Evolutionary conservation across 2,797 vertebrate species (phyloP).

Genomic region (Enteromius viviparus): DNA sequence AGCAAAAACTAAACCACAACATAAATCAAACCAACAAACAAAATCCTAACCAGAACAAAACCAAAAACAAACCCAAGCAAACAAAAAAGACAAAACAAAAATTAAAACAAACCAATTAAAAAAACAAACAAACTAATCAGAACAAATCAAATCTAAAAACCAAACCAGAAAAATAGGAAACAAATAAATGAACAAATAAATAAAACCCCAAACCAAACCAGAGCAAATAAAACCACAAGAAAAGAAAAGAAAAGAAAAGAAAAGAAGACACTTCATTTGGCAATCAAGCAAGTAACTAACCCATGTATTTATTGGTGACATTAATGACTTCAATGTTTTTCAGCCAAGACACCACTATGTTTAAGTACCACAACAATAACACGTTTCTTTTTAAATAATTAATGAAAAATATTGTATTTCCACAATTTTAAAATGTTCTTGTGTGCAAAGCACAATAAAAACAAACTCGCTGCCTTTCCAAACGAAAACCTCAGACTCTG

Average conservation of each 20-base stretch:
- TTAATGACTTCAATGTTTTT: neutral
- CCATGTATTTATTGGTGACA: neutral
- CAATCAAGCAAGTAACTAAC: neutral
- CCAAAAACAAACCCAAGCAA: too few relatives aligned
- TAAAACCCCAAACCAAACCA: neutral
- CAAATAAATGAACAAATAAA: too few relatives aligned
- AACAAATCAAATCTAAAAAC: too few relatives aligned
- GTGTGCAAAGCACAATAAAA: neutral
- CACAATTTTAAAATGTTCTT: neutral
- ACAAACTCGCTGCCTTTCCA: neutral
- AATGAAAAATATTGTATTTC: neutral
- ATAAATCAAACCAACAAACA: too few relatives aligned
- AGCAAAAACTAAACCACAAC: too few relatives aligned
- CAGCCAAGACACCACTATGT: neutral
- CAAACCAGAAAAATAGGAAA: too few relatives aligned
- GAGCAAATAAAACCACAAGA: neutral
- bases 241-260: neutral
- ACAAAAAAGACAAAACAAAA: too few relatives aligned
- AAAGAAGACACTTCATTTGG: neutral
- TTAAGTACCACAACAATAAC: neutral
- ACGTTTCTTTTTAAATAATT: neutral
- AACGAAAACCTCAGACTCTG: neutral
- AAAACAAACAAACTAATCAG: too few relatives aligned
- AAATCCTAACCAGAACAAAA: too few relatives aligned
- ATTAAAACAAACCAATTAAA: too few relatives aligned